Conservation (phyloP, 2,888 invertebrate species). For the Timandra comae region DNA sequence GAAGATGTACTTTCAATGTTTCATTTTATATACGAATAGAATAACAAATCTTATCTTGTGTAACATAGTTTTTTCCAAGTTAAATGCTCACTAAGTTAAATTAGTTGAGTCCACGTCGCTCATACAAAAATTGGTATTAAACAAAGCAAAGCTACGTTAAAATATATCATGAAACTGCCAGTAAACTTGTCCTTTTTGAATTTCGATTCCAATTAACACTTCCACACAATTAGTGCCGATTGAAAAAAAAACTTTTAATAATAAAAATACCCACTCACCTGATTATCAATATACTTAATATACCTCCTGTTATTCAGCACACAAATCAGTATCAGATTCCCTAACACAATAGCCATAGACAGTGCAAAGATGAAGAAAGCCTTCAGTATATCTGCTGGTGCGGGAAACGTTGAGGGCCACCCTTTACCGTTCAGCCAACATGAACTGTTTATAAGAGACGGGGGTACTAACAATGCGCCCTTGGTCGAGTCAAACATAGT, state of each 20-base stretch:
- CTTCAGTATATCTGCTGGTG: constrained; percentile 84
- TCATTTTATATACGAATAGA: too few species aligned
- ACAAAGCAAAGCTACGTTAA: too few species aligned
- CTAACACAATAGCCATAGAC: constrained; percentile 86
- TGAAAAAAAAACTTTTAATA: not conserved
- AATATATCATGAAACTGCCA: too few species aligned
- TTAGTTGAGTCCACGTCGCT: too few species aligned
- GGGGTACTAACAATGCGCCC: constrained; percentile 85
- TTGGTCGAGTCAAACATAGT: constrained; percentile 80
- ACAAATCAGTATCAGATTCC: constrained; percentile 87
- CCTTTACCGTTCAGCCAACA: constrained; percentile 84
- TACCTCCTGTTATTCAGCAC: constrained; percentile 90
- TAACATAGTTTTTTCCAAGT: too few species aligned
- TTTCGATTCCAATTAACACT: too few species aligned
- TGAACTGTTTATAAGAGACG: constrained; percentile 88
- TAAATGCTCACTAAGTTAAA: too few species aligned
- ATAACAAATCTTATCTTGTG: too few species aligned
- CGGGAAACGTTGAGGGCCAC: constrained; percentile 79
- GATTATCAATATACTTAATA: constrained; percentile 90
- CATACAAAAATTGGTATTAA: too few species aligned
- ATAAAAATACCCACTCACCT: constrained; percentile 73
- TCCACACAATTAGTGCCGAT: too few species aligned
- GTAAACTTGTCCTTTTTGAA: too few species aligned
- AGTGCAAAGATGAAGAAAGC: constrained; percentile 85
- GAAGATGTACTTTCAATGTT: too few species aligned